Base-by-base conservation (phyloP, 1,140 invertebrate genomes). In the Acromyrmex echinatior region DNA sequence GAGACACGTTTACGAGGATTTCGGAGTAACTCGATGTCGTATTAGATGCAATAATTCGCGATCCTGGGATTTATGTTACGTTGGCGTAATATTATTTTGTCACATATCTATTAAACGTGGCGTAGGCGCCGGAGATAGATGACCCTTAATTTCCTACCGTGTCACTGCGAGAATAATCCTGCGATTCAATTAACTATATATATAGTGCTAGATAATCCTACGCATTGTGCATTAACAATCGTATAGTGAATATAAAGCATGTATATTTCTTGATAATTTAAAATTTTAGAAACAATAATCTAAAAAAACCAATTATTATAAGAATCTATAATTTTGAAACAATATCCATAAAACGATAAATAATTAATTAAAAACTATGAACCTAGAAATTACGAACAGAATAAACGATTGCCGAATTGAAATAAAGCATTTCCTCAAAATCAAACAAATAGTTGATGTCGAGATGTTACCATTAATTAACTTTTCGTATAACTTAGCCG, bases 381-480 rank as follows among this genome's bases (percentile, higher is more conserved):
- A 60, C 10, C 18, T 49, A 62, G 21, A 51, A 82, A 76, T 25
- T 62, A 31, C 35, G 12, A 73, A n/a, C 10, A 12, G 28, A 49
- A 25, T 62, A 1, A 70, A 16, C 10, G 16, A 81, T 80, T 56
- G n/a, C 0, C 25, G 39, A 51, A 45, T 74, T 31, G 80, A 76
- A 84, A 76, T 62, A 21, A 82, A 82, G 21, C 25, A 28, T 31
- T 51, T 84, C 51, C 39, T 28, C 25, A 1, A 12, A n/a, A 1
- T 4, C 45, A 18, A 35, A 25, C 16, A 10, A 66, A 53, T 62
- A 82, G 56, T 3, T 51, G 28, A 63, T 45, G 9, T 14, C 62
- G 63, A 84, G 85, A 85, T 82, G 21, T 66, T 77, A 60, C 62
- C 87, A 88, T 92, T 93, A 93, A 94, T 93, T 92, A 92, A 94